Evolutionary conservation across 2,888 invertebrate species (phyloP).

Genomic region (Petrolisthes manimaculis): DNA sequence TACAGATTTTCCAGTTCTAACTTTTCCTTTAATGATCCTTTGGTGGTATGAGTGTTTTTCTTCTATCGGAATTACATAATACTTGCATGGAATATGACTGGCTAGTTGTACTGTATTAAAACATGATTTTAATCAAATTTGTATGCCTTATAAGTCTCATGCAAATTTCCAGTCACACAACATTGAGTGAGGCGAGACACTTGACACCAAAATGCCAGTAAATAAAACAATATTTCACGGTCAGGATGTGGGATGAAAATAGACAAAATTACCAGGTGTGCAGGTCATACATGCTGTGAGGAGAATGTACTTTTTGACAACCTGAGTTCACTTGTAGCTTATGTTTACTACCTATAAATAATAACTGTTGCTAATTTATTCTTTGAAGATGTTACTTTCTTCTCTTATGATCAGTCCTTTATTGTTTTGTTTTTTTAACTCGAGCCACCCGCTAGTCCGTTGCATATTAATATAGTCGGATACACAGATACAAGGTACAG

Average conservation of each 20-base stretch:
- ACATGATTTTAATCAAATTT: not conserved
- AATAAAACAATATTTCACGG: not conserved
- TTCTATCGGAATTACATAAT: not conserved
- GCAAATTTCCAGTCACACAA: constrained; percentile 7
- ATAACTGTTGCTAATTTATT: constrained; percentile 47
- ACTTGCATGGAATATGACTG: not conserved
- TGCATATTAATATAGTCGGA: constrained; percentile 19
- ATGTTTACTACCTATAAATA: constrained; percentile 29
- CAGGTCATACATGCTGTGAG: constrained; percentile 46
- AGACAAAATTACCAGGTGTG: constrained; percentile 11
- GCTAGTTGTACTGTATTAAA: not conserved
- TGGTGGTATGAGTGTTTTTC: not conserved
- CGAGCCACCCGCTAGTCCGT: constrained; percentile 53
- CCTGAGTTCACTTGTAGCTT: constrained; percentile 36
- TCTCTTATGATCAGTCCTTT: constrained; percentile 17
- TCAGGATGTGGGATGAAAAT: not conserved
- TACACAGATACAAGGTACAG: not conserved
- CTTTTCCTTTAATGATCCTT: not conserved
- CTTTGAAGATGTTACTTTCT: constrained; percentile 27
- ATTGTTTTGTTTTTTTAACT: constrained; percentile 11
- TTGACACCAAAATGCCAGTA: not conserved
- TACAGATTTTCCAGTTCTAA: not conserved
- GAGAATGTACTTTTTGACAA: constrained; percentile 23
- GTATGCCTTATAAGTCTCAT: not conserved
- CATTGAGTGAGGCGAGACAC: not conserved